These are phyloP conservation scores for Epinephelus cyanopodus DNA, from an alignment of 2,113 vertebrate genomes.

Conservation along the genomic window DNA sequence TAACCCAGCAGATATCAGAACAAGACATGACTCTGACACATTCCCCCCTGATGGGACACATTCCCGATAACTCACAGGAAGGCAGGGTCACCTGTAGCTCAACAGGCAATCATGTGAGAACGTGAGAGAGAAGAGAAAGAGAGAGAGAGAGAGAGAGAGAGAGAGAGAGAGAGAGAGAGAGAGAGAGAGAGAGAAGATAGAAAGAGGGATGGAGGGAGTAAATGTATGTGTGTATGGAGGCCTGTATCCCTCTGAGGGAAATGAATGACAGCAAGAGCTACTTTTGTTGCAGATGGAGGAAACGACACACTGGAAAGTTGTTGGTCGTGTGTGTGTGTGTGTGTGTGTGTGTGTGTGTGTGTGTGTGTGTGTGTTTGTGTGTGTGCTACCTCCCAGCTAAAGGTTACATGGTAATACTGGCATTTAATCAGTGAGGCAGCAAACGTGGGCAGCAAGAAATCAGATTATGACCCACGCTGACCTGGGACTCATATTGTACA, in stretches of 20 bases:
- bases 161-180: background rate
- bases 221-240: background rate
- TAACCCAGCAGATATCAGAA: background rate
- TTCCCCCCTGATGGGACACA: background rate
- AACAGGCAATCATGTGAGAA: conserved; percentile 12
- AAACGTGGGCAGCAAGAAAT: conserved; percentile 77
- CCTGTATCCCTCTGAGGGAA: no score
- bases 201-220: background rate
- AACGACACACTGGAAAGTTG: conserved; percentile 24
- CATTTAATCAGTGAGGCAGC: conserved; percentile 80
- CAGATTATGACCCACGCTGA: conserved; percentile 51
- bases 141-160: no score
- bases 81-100: background rate
- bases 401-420: conserved; percentile 86
- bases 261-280: no score
- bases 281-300: conserved; percentile 12
- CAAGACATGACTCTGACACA: background rate
- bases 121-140: background rate
- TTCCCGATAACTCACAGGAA: conserved; percentile 14
- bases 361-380: background rate
- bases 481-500: conserved; percentile 47
- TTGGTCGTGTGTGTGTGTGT: no score
- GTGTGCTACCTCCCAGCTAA: conserved; percentile 59
- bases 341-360: no score
- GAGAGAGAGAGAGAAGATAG: no score